Evolutionary conservation across 2,888 invertebrate species (phyloP).

Genomic region (Cenopis cana): DNA sequence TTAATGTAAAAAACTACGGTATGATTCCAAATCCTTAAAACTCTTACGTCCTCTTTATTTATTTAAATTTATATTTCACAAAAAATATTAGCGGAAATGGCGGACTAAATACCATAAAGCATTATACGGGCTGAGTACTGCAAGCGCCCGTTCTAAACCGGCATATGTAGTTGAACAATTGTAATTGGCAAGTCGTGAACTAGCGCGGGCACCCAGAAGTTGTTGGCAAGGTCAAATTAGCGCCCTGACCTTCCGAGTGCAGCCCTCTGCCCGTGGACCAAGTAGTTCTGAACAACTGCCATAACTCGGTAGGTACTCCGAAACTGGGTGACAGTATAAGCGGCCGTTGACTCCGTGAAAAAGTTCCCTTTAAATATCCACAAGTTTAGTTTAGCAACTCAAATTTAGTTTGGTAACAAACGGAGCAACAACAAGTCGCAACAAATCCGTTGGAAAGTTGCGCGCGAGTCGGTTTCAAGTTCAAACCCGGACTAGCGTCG

Average conservation of each 20-base stretch:
- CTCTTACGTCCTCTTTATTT: background rate
- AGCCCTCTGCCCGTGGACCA: conserved; percentile 78
- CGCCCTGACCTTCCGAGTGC: conserved; percentile 81
- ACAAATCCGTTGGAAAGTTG: conserved; percentile 80
- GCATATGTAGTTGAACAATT: conserved; percentile 57
- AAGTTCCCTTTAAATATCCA: conserved; percentile 85
- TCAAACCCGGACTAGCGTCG: conserved; percentile 59
- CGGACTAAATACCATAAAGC: no score
- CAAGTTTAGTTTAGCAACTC: conserved; percentile 84
- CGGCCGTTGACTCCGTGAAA: conserved; percentile 85
- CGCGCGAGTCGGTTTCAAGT: conserved; percentile 84
- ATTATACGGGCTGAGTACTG: background rate
- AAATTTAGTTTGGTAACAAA: conserved; percentile 84
- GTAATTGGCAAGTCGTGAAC: conserved; percentile 55
- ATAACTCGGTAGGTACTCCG: conserved; percentile 83
- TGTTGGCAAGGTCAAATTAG: conserved; percentile 82
- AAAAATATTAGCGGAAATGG: no score
- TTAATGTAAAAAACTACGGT: background rate
- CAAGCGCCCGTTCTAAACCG: conserved; percentile 9
- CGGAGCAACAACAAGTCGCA: conserved; percentile 82
- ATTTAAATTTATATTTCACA: no score
- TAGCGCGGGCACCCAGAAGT: conserved; percentile 62
- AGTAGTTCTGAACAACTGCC: conserved; percentile 84
- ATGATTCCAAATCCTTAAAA: background rate
- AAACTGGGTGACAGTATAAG: conserved; percentile 84